Percentiles rank a stretch among this genome's conserved stretches.
Evolutionary conservation across 2,888 invertebrate species (phyloP).

Genomic region (Lycaena phlaeas): DNA sequence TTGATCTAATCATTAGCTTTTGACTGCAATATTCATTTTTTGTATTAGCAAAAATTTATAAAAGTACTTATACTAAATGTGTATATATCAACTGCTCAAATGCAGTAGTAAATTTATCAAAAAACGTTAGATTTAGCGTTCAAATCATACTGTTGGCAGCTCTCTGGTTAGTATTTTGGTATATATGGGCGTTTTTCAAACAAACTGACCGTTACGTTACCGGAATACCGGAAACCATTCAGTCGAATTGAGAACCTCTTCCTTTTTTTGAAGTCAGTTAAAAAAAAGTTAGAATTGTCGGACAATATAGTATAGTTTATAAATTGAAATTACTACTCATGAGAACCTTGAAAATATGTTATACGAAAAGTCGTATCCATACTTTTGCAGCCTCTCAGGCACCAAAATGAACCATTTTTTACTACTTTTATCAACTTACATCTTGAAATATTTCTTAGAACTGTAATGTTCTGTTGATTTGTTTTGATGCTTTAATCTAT

Average conservation of each 20-base stretch:
- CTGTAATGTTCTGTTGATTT: too few relatives aligned
- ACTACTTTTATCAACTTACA: too few relatives aligned
- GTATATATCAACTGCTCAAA: conserved; percentile 10
- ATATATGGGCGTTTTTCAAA: conserved; percentile 4
- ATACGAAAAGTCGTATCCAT: too few relatives aligned
- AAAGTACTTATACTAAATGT: conserved; percentile 9
- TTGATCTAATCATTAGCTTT: conserved; percentile 10
- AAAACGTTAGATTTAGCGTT: conserved; percentile 10
- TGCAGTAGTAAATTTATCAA: conserved; percentile 10
- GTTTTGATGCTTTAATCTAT: too few relatives aligned
- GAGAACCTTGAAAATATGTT: too few relatives aligned
- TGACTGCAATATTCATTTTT: conserved; percentile 9
- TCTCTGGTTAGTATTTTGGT: conserved; percentile 10
- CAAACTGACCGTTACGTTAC: conserved; percentile 8
- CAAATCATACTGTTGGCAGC: conserved; percentile 11
- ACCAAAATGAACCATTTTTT: too few relatives aligned
- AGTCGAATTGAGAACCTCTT: conserved; percentile 1
- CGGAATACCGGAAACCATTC: conserved; percentile 5
- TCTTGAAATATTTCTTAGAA: too few relatives aligned
- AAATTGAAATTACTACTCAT: too few relatives aligned
- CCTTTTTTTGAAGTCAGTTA: too few relatives aligned
- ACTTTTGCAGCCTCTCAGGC: too few relatives aligned
- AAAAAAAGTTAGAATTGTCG: neutral
- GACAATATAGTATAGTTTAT: too few relatives aligned
- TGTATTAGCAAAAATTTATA: conserved; percentile 9